Percentiles rank a stretch among this genome's conserved stretches.
Conservation (phyloP, 2,888 invertebrate genomes). For the Dolichopus griseipennis region DNA sequence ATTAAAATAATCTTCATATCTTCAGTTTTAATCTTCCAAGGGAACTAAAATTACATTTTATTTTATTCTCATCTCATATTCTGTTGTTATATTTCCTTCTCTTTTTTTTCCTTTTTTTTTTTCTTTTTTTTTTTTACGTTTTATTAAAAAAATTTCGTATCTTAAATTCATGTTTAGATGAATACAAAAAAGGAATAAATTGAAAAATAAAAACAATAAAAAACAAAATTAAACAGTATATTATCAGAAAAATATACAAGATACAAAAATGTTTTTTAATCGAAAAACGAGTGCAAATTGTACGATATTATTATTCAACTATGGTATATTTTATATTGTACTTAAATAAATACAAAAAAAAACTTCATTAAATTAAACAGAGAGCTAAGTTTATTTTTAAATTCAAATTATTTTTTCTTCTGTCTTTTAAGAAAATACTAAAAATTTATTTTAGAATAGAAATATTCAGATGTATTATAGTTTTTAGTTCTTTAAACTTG, state of each 20-base stretch:
- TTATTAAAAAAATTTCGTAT: background rate
- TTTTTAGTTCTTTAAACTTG: no score
- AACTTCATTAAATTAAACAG: conserved; percentile 10
- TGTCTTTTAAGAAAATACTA: no score
- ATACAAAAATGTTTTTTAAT: conserved; percentile 7
- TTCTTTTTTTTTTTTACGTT: background rate
- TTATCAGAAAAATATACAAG: background rate
- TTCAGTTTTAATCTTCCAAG: background rate
- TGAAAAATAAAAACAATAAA: background rate
- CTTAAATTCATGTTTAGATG: background rate
- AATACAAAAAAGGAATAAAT: background rate
- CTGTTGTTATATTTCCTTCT: background rate
- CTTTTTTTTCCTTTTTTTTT: background rate
- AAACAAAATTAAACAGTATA: background rate
- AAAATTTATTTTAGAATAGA: no score
- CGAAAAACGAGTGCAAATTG: conserved; percentile 14
- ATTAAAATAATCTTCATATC: conserved; percentile 1
- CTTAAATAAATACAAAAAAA: conserved; percentile 10
- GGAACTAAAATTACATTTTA: conserved; percentile 1
- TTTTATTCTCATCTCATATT: background rate
- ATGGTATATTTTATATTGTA: background rate
- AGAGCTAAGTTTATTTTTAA: background rate
- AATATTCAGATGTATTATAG: no score
- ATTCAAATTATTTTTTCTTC: no score
- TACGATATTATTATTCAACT: conserved; percentile 10